phyloP scores from a whole-genome alignment of 2,797 vertebrate genomes.

The Echeneis naucrates region DNA sequence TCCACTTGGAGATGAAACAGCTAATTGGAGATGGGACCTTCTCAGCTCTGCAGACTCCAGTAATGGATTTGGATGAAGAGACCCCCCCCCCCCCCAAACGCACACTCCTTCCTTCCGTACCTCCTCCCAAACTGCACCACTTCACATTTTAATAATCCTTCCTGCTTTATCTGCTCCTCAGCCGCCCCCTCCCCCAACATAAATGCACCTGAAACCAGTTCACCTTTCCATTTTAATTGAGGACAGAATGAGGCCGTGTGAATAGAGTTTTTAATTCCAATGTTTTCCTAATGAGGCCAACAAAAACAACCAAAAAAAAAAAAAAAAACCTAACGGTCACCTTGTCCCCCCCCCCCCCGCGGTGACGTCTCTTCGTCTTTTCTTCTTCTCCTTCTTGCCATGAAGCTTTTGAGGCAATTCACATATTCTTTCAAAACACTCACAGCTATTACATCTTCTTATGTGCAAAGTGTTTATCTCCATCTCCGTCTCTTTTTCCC shows the following conservation, averaged over 20 bases:
- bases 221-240: slow-evolving; percentile 4
- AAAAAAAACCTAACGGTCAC: background rate
- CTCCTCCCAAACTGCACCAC: slow-evolving; percentile 21
- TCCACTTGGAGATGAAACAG: slow-evolving; percentile 77
- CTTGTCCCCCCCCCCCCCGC: slow-evolving; percentile 3
- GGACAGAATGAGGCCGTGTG: background rate
- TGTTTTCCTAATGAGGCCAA: slow-evolving; percentile 13
- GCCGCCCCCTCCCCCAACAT: slow-evolving; percentile 9
- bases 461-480: slow-evolving; percentile 64
- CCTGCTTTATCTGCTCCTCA: slow-evolving; percentile 25
- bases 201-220: slow-evolving; percentile 10
- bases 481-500: slow-evolving; percentile 32
- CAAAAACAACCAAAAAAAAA: slow-evolving; percentile 12
- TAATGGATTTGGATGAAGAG: slow-evolving; percentile 65
- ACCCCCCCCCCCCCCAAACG: slow-evolving; percentile 3
- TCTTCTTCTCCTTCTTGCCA: slow-evolving; percentile 28
- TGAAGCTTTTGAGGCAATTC: slow-evolving; percentile 34
- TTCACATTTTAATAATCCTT: slow-evolving; percentile 54
- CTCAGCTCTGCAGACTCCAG: slow-evolving; percentile 62
- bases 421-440: slow-evolving; percentile 54
- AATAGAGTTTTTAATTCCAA: background rate
- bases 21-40: slow-evolving; percentile 77
- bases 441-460: slow-evolving; percentile 63
- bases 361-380: slow-evolving; percentile 12
- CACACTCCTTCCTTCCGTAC: slow-evolving; percentile 13